Evolutionary conservation across 2,797 vertebrate genomes (phyloP).

Genomic region (Macropodus opercularis): DNA sequence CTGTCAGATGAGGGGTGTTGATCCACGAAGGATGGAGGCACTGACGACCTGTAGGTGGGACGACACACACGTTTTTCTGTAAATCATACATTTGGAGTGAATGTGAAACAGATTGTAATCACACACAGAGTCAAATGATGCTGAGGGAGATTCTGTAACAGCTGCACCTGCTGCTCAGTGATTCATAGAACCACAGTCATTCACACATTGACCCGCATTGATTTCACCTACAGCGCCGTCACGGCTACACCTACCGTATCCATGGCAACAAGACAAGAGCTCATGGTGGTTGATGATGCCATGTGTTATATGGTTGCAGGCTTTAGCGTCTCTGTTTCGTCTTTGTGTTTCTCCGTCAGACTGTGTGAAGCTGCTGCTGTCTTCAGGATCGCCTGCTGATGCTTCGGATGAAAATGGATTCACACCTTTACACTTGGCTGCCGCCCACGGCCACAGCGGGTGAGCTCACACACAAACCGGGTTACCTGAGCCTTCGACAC

Average conservation of each 20-base stretch:
- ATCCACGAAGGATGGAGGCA: constrained; percentile 47
- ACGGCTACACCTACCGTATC: neutral
- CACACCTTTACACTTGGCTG: constrained; percentile 91
- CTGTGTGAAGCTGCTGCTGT: constrained; percentile 96
- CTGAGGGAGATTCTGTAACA: too few relatives aligned
- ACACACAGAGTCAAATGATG: too few relatives aligned
- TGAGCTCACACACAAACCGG: constrained; percentile 53
- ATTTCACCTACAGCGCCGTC: too few relatives aligned
- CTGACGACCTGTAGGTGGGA: constrained; percentile 10
- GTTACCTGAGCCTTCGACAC: too few relatives aligned
- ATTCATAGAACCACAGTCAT: neutral
- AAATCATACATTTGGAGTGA: too few relatives aligned
- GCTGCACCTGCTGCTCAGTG: too few relatives aligned
- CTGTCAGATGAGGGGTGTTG: constrained; percentile 25
- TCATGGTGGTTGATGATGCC: neutral
- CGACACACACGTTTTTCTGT: neutral
- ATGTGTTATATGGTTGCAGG: too few relatives aligned
- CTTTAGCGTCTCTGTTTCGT: neutral
- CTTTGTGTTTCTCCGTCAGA: constrained; percentile 77
- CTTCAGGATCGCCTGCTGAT: constrained; percentile 87
- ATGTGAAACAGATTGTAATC: too few relatives aligned
- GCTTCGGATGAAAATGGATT: constrained; percentile 90
- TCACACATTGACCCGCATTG: neutral
- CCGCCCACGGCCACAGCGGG: constrained; percentile 90
- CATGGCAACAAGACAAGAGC: neutral